These are phyloP conservation scores for Lycophotia porphyrea DNA, from an alignment of 2,888 invertebrate species.

Conservation along the genomic window DNA sequence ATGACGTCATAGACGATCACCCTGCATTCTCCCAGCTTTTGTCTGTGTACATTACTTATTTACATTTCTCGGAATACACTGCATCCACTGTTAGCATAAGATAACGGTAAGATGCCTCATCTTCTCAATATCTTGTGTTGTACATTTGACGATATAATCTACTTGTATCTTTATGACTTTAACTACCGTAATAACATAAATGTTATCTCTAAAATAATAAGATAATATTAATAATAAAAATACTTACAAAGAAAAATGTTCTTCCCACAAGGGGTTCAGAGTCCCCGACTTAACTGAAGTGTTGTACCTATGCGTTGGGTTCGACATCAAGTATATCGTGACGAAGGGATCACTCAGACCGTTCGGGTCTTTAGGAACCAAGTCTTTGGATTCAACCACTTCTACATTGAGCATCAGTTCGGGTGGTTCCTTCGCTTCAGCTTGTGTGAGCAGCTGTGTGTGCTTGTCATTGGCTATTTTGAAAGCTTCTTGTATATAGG, in stretches of 20 bases:
- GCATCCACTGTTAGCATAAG: constrained; percentile 43
- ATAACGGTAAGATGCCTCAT: constrained; percentile 32
- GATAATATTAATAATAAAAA: neutral
- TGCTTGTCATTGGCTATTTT: constrained; percentile 95
- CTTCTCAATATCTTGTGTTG: constrained; percentile 26
- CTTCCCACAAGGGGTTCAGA: constrained; percentile 98
- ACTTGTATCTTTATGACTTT: constrained; percentile 36
- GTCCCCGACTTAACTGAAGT: constrained; percentile 98
- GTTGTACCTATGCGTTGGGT: constrained; percentile 94
- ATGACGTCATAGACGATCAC: constrained; percentile 51
- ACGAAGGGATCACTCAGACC: constrained; percentile 99
- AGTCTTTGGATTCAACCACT: constrained; percentile 96
- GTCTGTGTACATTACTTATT: constrained; percentile 38
- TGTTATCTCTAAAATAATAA: neutral
- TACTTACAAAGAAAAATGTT: constrained; percentile 98
- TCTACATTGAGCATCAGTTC: constrained; percentile 96
- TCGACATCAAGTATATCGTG: constrained; percentile 95
- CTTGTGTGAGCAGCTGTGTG: constrained; percentile 92
- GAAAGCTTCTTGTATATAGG: constrained; percentile 94
- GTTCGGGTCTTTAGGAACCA: constrained; percentile 96
- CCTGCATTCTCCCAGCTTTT: constrained; percentile 37
- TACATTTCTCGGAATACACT: constrained; percentile 41
- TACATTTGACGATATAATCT: constrained; percentile 31
- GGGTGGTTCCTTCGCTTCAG: constrained; percentile 95
- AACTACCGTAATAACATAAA: neutral